Base-by-base conservation (phyloP, 2,113 vertebrate genomes). In the Cettia cetti region DNA sequence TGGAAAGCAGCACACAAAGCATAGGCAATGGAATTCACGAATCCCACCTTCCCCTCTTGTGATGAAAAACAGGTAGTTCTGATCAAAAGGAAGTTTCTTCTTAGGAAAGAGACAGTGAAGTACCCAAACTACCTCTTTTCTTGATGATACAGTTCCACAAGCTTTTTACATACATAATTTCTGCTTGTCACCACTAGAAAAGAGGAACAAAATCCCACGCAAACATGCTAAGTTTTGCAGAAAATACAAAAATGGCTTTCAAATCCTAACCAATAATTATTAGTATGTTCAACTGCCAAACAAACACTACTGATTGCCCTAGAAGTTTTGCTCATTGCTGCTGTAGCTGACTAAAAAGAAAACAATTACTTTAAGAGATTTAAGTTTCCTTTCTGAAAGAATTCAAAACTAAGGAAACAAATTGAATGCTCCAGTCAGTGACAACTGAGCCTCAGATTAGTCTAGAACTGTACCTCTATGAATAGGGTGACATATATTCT, bases 121-220 rank as follows among this genome's bases (percentile, higher is more conserved):
- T 31, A 76, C 16, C 45, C n/a, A 90, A 40, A 97, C 63, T 90
- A 99, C 98, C 98, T 99, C 98, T 76, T 98, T 86, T 99, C 98
- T 90, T 98, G 96, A 54, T 97, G 94, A 97, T 99, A 98, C 1
- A 98, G 95, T 47, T 99, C 98, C 52, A 98, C 98, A 61, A 99
- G 95, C 81, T 99, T 99, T 95, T 94, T 98, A 97, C 98, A 98
- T 60, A 98, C 95, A 89, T 99, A 97, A 99, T 97, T n/a, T n/a
- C n/a, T n/a, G n/a, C n/a, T n/a, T 99, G 96, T 99, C 99, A 63
- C 97, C 98, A 92, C 98, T 99, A 97, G 59, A 78, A 92, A 72
- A 50, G 42, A 66, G 86, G 86, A 78, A 63, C 30, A 78, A 93
- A 91, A 89, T 11, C 14, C 26, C 35, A 47, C 21, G 53, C 8